Evolutionary conservation across 2,888 invertebrate species (phyloP).

Genomic region (Bombyx huttoni): DNA sequence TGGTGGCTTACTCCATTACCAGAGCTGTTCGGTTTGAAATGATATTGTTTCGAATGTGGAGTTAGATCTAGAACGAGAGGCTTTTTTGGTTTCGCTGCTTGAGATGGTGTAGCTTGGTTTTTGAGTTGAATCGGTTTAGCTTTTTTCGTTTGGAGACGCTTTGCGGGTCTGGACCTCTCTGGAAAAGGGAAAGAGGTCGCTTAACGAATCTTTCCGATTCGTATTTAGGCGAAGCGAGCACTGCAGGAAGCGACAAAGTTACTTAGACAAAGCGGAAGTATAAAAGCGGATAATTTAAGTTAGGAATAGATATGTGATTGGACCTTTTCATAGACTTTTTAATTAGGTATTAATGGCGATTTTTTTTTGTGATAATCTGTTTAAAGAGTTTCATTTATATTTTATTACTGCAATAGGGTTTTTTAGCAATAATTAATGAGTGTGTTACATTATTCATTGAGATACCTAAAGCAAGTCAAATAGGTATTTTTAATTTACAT

Average conservation of each 20-base stretch:
- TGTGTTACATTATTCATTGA: too few relatives aligned
- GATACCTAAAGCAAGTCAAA: too few relatives aligned
- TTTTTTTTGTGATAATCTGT: too few relatives aligned
- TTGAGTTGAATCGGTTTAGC: slow-evolving; percentile 20
- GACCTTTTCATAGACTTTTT: too few relatives aligned
- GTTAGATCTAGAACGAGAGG: slow-evolving; percentile 7
- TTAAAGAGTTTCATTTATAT: too few relatives aligned
- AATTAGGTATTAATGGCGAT: too few relatives aligned
- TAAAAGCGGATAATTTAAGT: background rate
- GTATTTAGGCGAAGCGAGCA: slow-evolving; percentile 13
- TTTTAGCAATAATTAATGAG: too few relatives aligned
- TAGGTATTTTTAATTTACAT: too few relatives aligned
- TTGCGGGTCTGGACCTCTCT: slow-evolving; percentile 30
- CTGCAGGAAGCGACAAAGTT: background rate
- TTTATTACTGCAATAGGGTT: too few relatives aligned
- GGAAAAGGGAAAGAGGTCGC: slow-evolving; percentile 44
- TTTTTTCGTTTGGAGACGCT: slow-evolving; percentile 19
- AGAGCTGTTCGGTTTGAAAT: slow-evolving; percentile 1
- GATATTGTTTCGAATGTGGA: slow-evolving; percentile 1
- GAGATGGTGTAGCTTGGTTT: slow-evolving; percentile 17
- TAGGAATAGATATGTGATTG: too few relatives aligned
- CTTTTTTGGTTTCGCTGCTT: slow-evolving; percentile 7
- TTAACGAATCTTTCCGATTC: slow-evolving; percentile 40
- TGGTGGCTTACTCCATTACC: slow-evolving; percentile 5
- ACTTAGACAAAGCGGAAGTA: background rate